Conservation (phyloP, 2,797 vertebrate genomes). For the Periparus ater region DNA sequence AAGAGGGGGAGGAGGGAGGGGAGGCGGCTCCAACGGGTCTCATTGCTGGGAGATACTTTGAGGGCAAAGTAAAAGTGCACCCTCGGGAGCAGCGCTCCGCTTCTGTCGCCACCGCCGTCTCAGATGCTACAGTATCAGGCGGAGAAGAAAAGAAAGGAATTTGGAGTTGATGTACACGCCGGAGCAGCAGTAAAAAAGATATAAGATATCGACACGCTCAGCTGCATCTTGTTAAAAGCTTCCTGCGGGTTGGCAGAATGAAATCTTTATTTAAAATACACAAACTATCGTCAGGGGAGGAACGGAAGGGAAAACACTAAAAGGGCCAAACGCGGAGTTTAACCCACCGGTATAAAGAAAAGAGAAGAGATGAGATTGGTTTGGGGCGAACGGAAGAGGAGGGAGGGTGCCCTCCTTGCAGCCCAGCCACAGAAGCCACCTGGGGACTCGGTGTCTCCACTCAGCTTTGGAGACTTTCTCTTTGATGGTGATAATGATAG, state of each 20-base stretch:
- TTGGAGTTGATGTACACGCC: slow-evolving; percentile 66
- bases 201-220: slow-evolving; percentile 73
- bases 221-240: slow-evolving; percentile 82
- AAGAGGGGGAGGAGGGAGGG: too few species aligned
- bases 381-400: background rate
- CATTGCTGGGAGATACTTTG: slow-evolving; percentile 29
- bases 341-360: slow-evolving; percentile 48
- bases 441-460: background rate
- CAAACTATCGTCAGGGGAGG: slow-evolving; percentile 77
- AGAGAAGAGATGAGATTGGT: background rate
- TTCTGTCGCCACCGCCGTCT: background rate
- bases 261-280: slow-evolving; percentile 83
- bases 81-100: background rate
- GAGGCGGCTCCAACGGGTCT: background rate
- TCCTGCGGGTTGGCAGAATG: slow-evolving; percentile 81
- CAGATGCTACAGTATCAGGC: slow-evolving; percentile 44
- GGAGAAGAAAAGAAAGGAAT: slow-evolving; percentile 59
- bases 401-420: background rate
- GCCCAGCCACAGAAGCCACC: background rate
- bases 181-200: slow-evolving; percentile 71
- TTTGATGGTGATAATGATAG: background rate
- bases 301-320: slow-evolving; percentile 59
- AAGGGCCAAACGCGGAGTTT: slow-evolving; percentile 69
- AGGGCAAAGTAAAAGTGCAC: slow-evolving; percentile 16
- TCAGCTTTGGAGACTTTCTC: background rate